These are phyloP conservation scores for Polyommatus icarus DNA, from an alignment of 2,888 invertebrate genomes.

Conservation along the genomic window DNA sequence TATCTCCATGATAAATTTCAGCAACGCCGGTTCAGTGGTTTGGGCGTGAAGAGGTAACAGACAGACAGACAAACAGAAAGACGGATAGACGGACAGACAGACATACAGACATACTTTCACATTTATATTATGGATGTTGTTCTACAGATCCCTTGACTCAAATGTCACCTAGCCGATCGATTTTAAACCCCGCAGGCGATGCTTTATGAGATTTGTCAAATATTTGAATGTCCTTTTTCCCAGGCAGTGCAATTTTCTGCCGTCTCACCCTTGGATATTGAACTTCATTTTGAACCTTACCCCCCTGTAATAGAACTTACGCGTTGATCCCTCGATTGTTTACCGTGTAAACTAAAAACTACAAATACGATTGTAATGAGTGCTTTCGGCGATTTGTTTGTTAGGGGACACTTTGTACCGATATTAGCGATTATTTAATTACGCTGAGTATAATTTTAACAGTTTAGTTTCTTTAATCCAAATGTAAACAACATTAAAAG, in stretches of 20 bases:
- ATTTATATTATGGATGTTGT: too few relatives aligned
- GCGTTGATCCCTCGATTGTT: slow-evolving; percentile 49
- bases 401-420: slow-evolving; percentile 33
- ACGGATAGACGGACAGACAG: too few relatives aligned
- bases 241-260: slow-evolving; percentile 31
- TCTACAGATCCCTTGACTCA: background rate
- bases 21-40: too few relatives aligned
- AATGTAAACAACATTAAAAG: background rate
- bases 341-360: slow-evolving; percentile 72
- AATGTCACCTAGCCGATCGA: background rate
- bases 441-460: background rate
- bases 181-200: background rate
- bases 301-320: background rate
- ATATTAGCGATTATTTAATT: slow-evolving; percentile 31
- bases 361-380: slow-evolving; percentile 77
- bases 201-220: slow-evolving; percentile 11
- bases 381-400: slow-evolving; percentile 45
- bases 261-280: slow-evolving; percentile 33
- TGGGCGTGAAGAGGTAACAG: too few relatives aligned
- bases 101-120: too few relatives aligned
- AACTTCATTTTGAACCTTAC: background rate
- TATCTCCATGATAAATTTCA: too few relatives aligned
- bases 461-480: background rate
- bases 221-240: slow-evolving; percentile 26
- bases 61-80: too few relatives aligned